Percentiles rank a stretch among this genome's conserved stretches.
Conservation (phyloP, 1,140 invertebrate species). For the Spodoptera frugiperda region DNA sequence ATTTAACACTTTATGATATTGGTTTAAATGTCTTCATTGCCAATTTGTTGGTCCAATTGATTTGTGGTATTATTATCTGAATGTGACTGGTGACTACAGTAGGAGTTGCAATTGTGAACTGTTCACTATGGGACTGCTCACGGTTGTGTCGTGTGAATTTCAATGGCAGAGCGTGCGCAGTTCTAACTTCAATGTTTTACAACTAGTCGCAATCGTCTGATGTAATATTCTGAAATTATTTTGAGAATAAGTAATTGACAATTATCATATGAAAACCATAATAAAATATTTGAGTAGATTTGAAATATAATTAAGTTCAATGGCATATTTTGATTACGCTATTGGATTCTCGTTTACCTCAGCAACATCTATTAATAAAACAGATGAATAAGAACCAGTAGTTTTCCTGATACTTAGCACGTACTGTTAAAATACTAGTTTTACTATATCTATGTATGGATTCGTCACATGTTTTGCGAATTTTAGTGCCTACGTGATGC, state of each 20-base stretch:
- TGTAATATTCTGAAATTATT: constrained; percentile 33
- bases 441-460: neutral
- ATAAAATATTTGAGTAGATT: neutral
- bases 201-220: constrained; percentile 28
- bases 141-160: constrained; percentile 1
- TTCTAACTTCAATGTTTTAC: constrained; percentile 5
- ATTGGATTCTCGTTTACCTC: constrained; percentile 10
- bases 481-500: constrained; percentile 46
- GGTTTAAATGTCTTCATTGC: constrained; percentile 15
- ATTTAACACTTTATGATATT: neutral
- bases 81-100: neutral
- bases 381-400: constrained; percentile 24
- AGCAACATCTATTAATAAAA: constrained; percentile 34
- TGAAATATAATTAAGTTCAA: neutral
- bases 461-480: constrained; percentile 39
- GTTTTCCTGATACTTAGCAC: constrained; percentile 33
- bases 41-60: constrained; percentile 4
- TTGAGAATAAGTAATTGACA: no score
- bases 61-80: neutral
- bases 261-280: no score
- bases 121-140: neutral
- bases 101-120: no score
- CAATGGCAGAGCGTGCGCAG: constrained; percentile 33
- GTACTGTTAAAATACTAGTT: constrained; percentile 29
- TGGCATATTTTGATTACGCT: neutral